Conservation (phyloP, 2,113 vertebrate genomes). For the Anhinga rufa region DNA sequence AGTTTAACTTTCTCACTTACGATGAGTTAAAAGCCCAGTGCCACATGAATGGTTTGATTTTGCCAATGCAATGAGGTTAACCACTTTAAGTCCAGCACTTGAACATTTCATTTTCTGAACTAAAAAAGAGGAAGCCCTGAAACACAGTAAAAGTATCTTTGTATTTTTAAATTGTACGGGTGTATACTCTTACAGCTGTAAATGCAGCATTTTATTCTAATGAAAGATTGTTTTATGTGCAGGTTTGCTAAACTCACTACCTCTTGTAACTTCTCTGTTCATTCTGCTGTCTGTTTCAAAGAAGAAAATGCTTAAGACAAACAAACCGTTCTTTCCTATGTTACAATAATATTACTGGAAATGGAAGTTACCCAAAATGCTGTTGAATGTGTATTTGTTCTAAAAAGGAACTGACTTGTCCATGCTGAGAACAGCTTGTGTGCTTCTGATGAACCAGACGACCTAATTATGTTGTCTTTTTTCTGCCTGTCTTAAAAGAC, state of each 20-base stretch:
- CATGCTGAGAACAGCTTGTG: background rate
- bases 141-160: background rate
- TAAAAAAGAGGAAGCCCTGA: background rate
- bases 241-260: slow-evolving; percentile 43
- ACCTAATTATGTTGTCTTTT: background rate
- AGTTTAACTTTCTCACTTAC: background rate
- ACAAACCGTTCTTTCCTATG: background rate
- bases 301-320: background rate
- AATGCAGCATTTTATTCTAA: slow-evolving; percentile 42
- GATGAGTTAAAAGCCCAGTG: background rate
- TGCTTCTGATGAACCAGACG: background rate
- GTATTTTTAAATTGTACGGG: background rate
- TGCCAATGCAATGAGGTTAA: background rate
- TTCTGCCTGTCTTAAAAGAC: background rate
- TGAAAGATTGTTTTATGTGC: slow-evolving; percentile 31
- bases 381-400: background rate
- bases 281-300: slow-evolving; percentile 13
- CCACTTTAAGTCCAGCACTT: background rate
- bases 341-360: background rate
- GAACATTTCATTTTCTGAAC: background rate
- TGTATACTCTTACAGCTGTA: slow-evolving; percentile 6
- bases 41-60: background rate
- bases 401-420: background rate
- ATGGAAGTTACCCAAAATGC: background rate
- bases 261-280: slow-evolving; percentile 19